Conservation (phyloP, 2,888 invertebrate genomes). For the Cactoblastis cactorum region DNA sequence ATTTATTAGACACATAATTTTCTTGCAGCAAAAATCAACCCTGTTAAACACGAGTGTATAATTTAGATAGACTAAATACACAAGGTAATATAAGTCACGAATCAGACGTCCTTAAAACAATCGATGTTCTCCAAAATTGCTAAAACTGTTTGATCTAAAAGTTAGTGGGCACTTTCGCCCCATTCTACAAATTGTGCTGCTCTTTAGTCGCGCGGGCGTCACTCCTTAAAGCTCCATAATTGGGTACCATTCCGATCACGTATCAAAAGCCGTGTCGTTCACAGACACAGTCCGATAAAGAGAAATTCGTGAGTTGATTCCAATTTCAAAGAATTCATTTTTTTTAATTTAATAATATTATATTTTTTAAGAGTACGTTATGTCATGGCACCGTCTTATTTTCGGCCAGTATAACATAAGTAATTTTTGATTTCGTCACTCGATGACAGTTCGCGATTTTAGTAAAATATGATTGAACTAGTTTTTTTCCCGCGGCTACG, state of each 20-base stretch:
- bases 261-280: constrained; percentile 62
- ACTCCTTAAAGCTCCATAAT: constrained; percentile 51
- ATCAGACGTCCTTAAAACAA: too few species aligned
- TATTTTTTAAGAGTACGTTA: background rate
- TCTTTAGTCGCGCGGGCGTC: constrained; percentile 26
- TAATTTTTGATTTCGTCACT: too few species aligned
- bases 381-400: background rate
- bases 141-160: background rate
- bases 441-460: too few species aligned
- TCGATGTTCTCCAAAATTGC: too few species aligned
- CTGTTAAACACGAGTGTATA: too few species aligned
- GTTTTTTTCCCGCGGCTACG: too few species aligned
- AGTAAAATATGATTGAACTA: too few species aligned
- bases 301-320: constrained; percentile 52
- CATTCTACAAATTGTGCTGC: constrained; percentile 21
- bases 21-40: too few species aligned
- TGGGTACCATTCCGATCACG: constrained; percentile 65
- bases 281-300: constrained; percentile 60
- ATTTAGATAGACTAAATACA: too few species aligned
- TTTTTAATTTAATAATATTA: background rate
- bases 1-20: too few species aligned
- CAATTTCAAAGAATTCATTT: constrained; percentile 47
- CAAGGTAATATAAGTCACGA: too few species aligned
- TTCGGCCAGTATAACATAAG: too few species aligned
- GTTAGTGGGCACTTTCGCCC: constrained; percentile 1